Evolutionary conservation across 2,888 invertebrate genomes (phyloP), one percentile per base, ranked within the genome.

Genomic region (Tryphoninae sp.): DNA sequence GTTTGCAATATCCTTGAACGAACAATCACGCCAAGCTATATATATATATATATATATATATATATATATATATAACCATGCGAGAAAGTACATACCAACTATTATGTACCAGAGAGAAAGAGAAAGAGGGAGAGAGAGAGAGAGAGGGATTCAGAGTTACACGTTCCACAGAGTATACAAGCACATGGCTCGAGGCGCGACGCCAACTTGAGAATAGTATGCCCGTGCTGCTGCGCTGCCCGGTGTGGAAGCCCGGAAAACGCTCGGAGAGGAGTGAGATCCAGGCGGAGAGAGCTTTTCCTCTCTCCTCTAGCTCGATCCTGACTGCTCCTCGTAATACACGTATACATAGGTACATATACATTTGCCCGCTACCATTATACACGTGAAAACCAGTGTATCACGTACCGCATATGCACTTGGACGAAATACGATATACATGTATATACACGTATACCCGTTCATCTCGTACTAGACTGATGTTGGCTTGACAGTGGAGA

Each of bases 161-260:
- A 55, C 45, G 23, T 76, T 59, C 13, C 58, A 45, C 13, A 45
- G 45, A 13, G 53, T 51, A 33, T 33, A 16, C 58, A 59, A 64
- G 40, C 42, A 55, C 55, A 62, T 62, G 61, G 72, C 80, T 73
- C 82, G 82, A 78, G 86, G 81, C 84, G 78, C 82, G 81, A 83
- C 75, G 84, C 85, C 84, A 86, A 87, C 83, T 87, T 83, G 84
- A 86, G 85, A 85, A 86, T 80, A 81, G 84, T 26, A 22, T 51
- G 67, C 67, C 26, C 13, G 26, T 58, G 40, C 62, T 62, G 64
- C 22, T 65, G 76, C 55, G 7, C 78, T 84, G 83, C 83, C 84
- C 78, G 73, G 79, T 80, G 80, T 81, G 78, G 81, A 82, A 82
- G 75, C 80, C 67, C 62, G 67, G 78, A 78, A 83, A 83, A 42